These are phyloP conservation scores for Orthonevra nobilis DNA, from an alignment of 2,888 invertebrate genomes.

Conservation along the genomic window DNA sequence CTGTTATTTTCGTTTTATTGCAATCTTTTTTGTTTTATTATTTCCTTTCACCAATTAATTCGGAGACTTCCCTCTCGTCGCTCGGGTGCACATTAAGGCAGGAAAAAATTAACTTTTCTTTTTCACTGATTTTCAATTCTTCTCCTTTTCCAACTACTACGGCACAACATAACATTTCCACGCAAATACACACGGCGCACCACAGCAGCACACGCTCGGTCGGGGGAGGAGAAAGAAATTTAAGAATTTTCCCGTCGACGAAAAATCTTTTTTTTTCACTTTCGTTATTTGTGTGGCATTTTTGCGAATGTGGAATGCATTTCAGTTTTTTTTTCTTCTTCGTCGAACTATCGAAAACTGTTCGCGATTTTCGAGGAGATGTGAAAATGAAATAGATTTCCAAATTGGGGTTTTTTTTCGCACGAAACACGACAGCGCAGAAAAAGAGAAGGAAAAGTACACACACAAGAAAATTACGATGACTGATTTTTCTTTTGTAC, in stretches of 20 bases:
- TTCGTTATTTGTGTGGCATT: conserved; percentile 62
- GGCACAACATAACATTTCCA: conserved; percentile 55
- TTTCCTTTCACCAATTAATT: conserved; percentile 49
- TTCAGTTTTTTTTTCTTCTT: background rate
- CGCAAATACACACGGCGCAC: conserved; percentile 24
- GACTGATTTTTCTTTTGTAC: conserved; percentile 28
- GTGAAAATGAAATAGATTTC: conserved; percentile 50
- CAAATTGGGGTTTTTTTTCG: conserved; percentile 50
- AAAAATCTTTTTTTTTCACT: conserved; percentile 41
- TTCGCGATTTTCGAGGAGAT: background rate
- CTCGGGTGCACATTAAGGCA: conserved; percentile 56
- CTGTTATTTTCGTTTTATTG: too few relatives aligned
- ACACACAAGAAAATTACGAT: conserved; percentile 33
- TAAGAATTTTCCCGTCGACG: conserved; percentile 29
- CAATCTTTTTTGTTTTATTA: conserved; percentile 14
- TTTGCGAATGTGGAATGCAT: conserved; percentile 55
- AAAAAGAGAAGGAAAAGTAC: conserved; percentile 38
- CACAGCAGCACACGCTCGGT: conserved; percentile 38
- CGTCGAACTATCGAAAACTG: conserved; percentile 1
- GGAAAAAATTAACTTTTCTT: conserved; percentile 36
- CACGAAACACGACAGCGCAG: conserved; percentile 69
- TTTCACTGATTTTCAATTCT: conserved; percentile 41
- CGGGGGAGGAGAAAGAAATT: conserved; percentile 23
- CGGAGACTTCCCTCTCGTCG: conserved; percentile 37
- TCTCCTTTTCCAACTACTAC: conserved; percentile 46